Percentiles rank a stretch among this genome's conserved stretches.
Conservation (phyloP, 1,140 invertebrate species). For the Drosophila tsacasi region DNA sequence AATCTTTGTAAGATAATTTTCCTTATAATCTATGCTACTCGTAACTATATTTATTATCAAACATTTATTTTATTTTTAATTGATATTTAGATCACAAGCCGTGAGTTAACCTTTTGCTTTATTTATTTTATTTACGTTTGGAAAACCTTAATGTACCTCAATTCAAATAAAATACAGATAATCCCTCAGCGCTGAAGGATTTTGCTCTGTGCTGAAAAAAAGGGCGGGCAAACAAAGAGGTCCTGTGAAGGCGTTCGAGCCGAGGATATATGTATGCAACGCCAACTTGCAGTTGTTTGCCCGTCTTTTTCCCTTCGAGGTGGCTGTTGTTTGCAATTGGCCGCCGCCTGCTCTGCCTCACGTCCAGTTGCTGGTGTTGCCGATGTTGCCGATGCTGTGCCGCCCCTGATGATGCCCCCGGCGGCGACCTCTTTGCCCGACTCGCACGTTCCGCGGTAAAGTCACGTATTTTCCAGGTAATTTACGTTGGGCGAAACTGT, state of each 20-base stretch:
- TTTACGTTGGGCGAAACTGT: slow-evolving; percentile 82
- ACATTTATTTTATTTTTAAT: not conserved
- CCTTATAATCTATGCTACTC: too few species aligned
- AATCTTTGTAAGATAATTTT: not conserved
- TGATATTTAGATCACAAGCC: not conserved
- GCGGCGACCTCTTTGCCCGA: slow-evolving; percentile 28
- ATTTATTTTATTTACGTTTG: not conserved
- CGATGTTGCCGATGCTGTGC: slow-evolving; percentile 5
- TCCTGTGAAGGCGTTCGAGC: slow-evolving; percentile 24
- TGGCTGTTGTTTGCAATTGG: slow-evolving; percentile 50
- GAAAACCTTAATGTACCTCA: not conserved
- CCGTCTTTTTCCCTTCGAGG: slow-evolving; percentile 36
- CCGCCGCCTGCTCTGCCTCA: slow-evolving; percentile 45
- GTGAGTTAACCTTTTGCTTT: not conserved
- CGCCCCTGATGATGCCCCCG: slow-evolving; percentile 7
- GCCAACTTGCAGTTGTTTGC: slow-evolving; percentile 61
- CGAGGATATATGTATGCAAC: slow-evolving; percentile 28
- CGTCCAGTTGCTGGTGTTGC: slow-evolving; percentile 35
- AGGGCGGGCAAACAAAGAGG: slow-evolving; percentile 20
- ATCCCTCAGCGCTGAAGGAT: not conserved
- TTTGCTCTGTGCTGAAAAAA: not conserved
- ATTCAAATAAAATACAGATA: not conserved
- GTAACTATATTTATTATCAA: too few species aligned
- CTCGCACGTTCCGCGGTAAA: slow-evolving; percentile 72
- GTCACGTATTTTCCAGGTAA: slow-evolving; percentile 83